Evolutionary conservation across 2,888 invertebrate species (phyloP).

Genomic region (Tachystola acroxantha): DNA sequence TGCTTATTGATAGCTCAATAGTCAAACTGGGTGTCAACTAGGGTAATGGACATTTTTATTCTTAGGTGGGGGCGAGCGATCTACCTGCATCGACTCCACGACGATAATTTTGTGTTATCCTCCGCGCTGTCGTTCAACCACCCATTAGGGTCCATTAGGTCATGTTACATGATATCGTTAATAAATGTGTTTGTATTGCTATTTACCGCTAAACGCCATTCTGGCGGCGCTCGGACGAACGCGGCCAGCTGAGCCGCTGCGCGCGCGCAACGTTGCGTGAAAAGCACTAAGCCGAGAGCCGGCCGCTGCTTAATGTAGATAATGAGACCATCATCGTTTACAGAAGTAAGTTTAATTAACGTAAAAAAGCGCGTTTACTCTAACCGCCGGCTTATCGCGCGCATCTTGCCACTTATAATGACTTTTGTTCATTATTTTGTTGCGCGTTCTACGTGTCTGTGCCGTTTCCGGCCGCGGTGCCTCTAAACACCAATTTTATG

Average conservation of each 20-base stretch:
- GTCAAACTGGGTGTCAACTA: too few species aligned
- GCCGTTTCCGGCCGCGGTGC: slow-evolving; percentile 53
- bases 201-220: slow-evolving; percentile 32
- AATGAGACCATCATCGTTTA: slow-evolving; percentile 71
- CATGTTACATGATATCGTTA: too few species aligned
- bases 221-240: slow-evolving; percentile 8
- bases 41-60: too few species aligned
- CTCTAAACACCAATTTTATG: slow-evolving; percentile 64
- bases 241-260: slow-evolving; percentile 8
- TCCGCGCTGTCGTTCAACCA: too few species aligned
- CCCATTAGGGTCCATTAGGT: too few species aligned
- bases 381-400: slow-evolving; percentile 62
- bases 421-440: slow-evolving; percentile 75
- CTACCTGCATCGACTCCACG: too few species aligned
- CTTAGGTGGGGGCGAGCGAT: too few species aligned
- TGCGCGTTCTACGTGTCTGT: slow-evolving; percentile 54
- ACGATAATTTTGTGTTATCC: too few species aligned
- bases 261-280: slow-evolving; percentile 49
- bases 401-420: slow-evolving; percentile 68
- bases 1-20: too few species aligned
- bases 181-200: too few species aligned
- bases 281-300: slow-evolving; percentile 37
- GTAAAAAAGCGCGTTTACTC: slow-evolving; percentile 74
- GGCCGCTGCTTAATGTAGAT: slow-evolving; percentile 53
- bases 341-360: slow-evolving; percentile 75